Conservation (phyloP, 2,888 invertebrate species). For the Tiliacea citrago region DNA sequence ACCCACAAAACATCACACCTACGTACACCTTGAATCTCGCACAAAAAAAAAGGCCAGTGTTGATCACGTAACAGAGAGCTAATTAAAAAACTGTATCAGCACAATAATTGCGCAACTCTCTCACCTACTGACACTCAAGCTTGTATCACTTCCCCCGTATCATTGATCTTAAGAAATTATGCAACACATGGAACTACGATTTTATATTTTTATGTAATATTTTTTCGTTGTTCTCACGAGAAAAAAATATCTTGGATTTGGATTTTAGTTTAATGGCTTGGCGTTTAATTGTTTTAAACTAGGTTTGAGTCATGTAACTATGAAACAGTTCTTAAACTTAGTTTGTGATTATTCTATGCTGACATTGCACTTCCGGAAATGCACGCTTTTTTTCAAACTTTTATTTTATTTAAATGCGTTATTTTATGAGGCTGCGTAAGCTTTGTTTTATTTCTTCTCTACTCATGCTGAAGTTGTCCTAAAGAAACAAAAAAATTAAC, state of each 20-base stretch:
- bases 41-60: neutral
- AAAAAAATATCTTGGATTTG: conserved; percentile 14
- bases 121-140: conserved; percentile 78
- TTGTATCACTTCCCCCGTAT: conserved; percentile 58
- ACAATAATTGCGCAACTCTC: conserved; percentile 61
- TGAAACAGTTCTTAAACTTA: neutral
- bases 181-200: conserved; percentile 55
- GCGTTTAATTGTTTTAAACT: neutral
- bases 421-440: no score
- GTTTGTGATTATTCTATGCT: no score
- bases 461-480: no score
- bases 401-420: no score
- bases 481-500: no score
- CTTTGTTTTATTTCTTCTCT: no score
- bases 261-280: conserved; percentile 26
- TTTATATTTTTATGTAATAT: conserved; percentile 48
- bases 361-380: no score
- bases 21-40: neutral
- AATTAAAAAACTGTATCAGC: conserved; percentile 60
- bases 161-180: conserved; percentile 62
- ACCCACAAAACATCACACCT: conserved; percentile 2
- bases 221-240: conserved; percentile 41
- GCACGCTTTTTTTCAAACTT: no score
- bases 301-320: conserved; percentile 1
- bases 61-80: conserved; percentile 44